A percentile compares a stretch with the other conserved stretches of the same genome.
These are phyloP conservation scores for Oryctolagus cuniculus DNA, from an alignment of 2,113 vertebrate species.

Conservation along the genomic window mOryCun1.1 NC_091439.1:12453501-12454000, in stretches of 20 bases:
- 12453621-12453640: slow-evolving; percentile 74
- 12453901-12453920: background rate
- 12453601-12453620: slow-evolving; percentile 65
- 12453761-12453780: slow-evolving; percentile 50
- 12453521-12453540: slow-evolving; percentile 30
- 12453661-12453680: slow-evolving; percentile 78
- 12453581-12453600: slow-evolving; percentile 73
- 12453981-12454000: background rate
- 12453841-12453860: slow-evolving; percentile 66
- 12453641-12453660: slow-evolving; percentile 57
- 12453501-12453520: background rate
- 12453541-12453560: background rate
- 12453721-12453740: slow-evolving; percentile 75
- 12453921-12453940: background rate
- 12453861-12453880: slow-evolving; percentile 76
- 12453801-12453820: slow-evolving; percentile 75
- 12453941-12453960: background rate
- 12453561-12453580: slow-evolving; percentile 52
- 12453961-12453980: background rate
- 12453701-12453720: slow-evolving; percentile 69
- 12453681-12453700: slow-evolving; percentile 51
- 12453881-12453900: background rate
- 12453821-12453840: slow-evolving; percentile 68
- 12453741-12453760: slow-evolving; percentile 57
- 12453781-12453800: slow-evolving; percentile 15